Evolutionary conservation across 2,888 invertebrate species (phyloP).

Genomic region (Caenorhabditis auriculariae): DNA sequence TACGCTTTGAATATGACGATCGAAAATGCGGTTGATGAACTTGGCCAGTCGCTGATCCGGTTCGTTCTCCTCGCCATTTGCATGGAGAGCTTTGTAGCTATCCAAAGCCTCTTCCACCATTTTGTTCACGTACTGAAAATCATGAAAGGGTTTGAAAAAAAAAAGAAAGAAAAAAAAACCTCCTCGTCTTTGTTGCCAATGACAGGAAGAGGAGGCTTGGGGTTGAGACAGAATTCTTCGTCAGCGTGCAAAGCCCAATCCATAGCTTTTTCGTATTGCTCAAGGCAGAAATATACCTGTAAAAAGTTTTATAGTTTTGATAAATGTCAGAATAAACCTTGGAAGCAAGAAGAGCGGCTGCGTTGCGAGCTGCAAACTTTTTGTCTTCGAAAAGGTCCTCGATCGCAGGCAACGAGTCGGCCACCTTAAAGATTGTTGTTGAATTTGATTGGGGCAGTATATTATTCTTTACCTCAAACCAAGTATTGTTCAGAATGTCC

Average conservation of each 20-base stretch:
- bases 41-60: conserved; percentile 74
- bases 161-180: conserved; percentile 8
- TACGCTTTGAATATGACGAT: conserved; percentile 79
- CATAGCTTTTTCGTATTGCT: conserved; percentile 92
- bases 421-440: conserved; percentile 30
- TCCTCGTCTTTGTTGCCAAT: conserved; percentile 52
- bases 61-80: conserved; percentile 15
- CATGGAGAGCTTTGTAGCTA: conserved; percentile 41
- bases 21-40: conserved; percentile 95
- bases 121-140: conserved; percentile 54
- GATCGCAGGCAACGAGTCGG: conserved; percentile 48
- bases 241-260: conserved; percentile 91
- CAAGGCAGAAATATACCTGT: conserved; percentile 84
- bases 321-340: conserved; percentile 69
- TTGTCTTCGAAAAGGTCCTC: conserved; percentile 94
- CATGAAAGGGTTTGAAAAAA: neutral
- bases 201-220: conserved; percentile 76
- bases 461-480: conserved; percentile 42
- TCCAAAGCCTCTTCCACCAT: conserved; percentile 57
- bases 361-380: conserved; percentile 80
- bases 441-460: neutral
- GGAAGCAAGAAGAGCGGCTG: conserved; percentile 94
- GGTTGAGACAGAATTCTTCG: conserved; percentile 89
- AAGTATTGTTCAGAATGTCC: conserved; percentile 52
- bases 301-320: neutral